phyloP scores from a whole-genome alignment of 2,113 vertebrate species.

The Bufo bufo region DNA sequence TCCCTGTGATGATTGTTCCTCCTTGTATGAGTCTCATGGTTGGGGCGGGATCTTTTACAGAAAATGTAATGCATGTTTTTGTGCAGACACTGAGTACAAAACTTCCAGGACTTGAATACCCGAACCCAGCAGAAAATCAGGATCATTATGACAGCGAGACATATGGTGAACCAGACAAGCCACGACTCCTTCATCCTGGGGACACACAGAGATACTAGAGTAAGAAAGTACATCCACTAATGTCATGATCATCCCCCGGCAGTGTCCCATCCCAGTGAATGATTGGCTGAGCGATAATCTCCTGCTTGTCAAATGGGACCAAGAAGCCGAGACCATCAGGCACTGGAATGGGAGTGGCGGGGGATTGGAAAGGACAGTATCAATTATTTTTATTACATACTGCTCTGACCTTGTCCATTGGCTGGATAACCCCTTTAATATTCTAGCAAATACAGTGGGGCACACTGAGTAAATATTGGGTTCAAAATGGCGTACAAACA shows the following conservation, averaged over 20 bases:
- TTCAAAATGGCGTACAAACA: too few relatives aligned
- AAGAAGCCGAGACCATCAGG: too few relatives aligned
- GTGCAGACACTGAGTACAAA: constrained; percentile 16
- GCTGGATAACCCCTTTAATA: too few relatives aligned
- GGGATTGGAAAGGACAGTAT: too few relatives aligned
- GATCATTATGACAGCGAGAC: constrained; percentile 24
- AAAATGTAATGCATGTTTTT: neutral
- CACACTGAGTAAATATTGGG: too few relatives aligned
- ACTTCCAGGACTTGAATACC: constrained; percentile 15
- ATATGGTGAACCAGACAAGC: constrained; percentile 49
- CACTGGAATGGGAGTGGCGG: too few relatives aligned
- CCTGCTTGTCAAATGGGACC: too few relatives aligned
- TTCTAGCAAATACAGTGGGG: too few relatives aligned
- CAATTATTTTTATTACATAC: too few relatives aligned
- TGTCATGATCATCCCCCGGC: neutral
- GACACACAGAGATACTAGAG: neutral
- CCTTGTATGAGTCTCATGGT: neutral
- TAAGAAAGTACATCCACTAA: neutral
- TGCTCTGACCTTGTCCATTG: too few relatives aligned
- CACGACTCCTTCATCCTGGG: constrained; percentile 51
- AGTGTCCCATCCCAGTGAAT: too few relatives aligned
- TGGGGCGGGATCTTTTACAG: neutral
- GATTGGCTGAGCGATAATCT: too few relatives aligned
- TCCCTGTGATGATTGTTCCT: constrained; percentile 38
- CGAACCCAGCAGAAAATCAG: constrained; percentile 40